Evolutionary conservation across 2,113 vertebrate genomes (phyloP).

Genomic region (Morone saxatilis): DNA sequence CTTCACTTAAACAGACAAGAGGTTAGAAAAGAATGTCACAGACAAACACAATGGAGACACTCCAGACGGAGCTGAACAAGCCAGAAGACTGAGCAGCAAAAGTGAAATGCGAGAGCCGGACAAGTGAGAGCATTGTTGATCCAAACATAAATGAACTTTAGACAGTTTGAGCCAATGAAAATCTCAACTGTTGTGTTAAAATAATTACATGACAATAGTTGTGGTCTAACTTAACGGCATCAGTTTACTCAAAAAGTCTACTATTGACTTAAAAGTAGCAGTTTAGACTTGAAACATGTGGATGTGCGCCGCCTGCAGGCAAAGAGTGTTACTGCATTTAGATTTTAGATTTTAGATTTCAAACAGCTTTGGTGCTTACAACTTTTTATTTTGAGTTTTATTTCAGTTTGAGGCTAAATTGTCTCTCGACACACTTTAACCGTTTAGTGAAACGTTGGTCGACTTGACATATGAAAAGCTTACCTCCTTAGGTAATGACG

Average conservation of each 20-base stretch:
- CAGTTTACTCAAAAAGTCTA: not conserved
- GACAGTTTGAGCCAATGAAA: slow-evolving; percentile 11
- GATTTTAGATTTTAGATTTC: not conserved
- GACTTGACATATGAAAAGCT: not conserved
- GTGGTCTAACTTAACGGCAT: not conserved
- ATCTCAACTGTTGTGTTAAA: not conserved
- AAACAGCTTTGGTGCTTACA: too few relatives aligned
- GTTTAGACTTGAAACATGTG: not conserved
- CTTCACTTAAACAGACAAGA: slow-evolving; percentile 72
- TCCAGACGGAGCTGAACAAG: slow-evolving; percentile 46
- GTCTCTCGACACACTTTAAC: not conserved
- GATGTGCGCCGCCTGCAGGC: not conserved
- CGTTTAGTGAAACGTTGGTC: not conserved
- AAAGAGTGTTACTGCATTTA: not conserved
- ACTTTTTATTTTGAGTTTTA: not conserved
- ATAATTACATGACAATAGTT: not conserved
- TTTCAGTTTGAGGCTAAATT: not conserved
- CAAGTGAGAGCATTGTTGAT: slow-evolving; percentile 37
- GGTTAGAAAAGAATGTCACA: slow-evolving; percentile 53
- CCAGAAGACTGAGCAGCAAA: slow-evolving; percentile 29
- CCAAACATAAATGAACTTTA: slow-evolving; percentile 23
- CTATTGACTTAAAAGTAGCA: not conserved
- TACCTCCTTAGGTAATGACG: slow-evolving; percentile 96
- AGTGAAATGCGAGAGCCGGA: slow-evolving; percentile 20
- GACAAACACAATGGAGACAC: slow-evolving; percentile 61